Base-by-base conservation (phyloP, 1,140 invertebrate genomes). In the Atta texana region DNA sequence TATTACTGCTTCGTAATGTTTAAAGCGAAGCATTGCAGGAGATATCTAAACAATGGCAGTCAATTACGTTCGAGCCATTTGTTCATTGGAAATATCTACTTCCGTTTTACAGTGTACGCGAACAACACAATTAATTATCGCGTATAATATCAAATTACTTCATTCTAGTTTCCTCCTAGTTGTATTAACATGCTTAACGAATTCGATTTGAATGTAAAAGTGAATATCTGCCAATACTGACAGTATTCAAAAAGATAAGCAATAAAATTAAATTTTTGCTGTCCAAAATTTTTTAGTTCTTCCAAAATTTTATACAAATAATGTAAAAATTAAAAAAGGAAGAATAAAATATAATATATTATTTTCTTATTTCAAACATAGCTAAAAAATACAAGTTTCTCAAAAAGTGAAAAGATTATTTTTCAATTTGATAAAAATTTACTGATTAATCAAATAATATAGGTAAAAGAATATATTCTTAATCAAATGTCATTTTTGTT, bases 1-100 rank as follows among this genome's bases (percentile, higher is more conserved):
- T 16, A 63, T 84, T 61, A 61, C 18, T 34, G n/a, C 34, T 57
- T 57, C 34, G 55, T 34, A 69, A 75, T 55, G 74, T 84, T 84
- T 84, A 84, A 74, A 84, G 55, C 80, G 55, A 51, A 34, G n/a
- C 80, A 10, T 34, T 61, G 24, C 55, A 31, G 55, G 69, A 61
- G 39, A 84, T 84, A 84, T 84, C 69, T 84, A 84, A 84, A 84
- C 80, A 84, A 84, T 84, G 39, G 69, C 14, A 84, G 69, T 84
- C 80, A 84, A 75, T 84, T 84, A 34, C 80, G 57, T 51, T 80
- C 68, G 63, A 55, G 7, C 31, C 49, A 55, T 80, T 84, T 51
- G 55, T 51, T 51, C 55, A 18, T 34, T 74, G 44, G 80, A 84
- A 84, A 84, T 84, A 84, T 84, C 69, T 39, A 84, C 75, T 84